Conservation (phyloP, 2,113 vertebrate species). For the Malurus cyaneus region DNA sequence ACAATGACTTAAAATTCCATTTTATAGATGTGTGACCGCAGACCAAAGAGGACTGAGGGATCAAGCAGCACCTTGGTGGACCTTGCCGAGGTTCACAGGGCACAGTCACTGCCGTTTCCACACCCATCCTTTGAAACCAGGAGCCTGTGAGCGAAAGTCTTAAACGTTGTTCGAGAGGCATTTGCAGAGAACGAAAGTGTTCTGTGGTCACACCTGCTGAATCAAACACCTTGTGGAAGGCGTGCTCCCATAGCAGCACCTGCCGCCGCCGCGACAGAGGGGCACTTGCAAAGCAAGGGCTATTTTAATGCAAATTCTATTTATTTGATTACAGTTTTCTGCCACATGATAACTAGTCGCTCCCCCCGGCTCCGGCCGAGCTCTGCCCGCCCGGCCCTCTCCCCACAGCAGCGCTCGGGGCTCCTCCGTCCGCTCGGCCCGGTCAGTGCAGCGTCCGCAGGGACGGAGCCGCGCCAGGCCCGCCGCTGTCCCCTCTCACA, state of each 20-base stretch:
- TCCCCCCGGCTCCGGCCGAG: too few species aligned
- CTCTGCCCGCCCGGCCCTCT: background rate
- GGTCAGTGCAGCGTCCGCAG: background rate
- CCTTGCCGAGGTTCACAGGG: background rate
- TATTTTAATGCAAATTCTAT: background rate
- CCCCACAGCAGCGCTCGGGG: background rate
- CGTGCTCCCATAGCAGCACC: background rate
- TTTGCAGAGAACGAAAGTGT: background rate
- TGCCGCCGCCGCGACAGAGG: background rate
- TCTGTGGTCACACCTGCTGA: background rate
- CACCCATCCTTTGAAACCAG: background rate
- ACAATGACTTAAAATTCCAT: background rate
- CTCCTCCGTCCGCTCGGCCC: background rate
- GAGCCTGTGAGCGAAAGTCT: background rate
- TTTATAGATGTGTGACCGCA: background rate
- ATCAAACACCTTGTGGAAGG: background rate
- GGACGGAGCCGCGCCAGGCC: background rate
- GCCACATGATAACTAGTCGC: background rate
- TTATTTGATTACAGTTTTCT: background rate
- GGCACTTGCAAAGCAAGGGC: background rate
- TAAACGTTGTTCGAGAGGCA: background rate
- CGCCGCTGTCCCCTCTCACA: background rate
- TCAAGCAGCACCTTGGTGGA: background rate
- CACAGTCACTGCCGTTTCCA: background rate
- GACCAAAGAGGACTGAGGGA: background rate